Evolutionary conservation across 2,888 invertebrate genomes (phyloP).

Genomic region (Nephrotoma flavescens): DNA sequence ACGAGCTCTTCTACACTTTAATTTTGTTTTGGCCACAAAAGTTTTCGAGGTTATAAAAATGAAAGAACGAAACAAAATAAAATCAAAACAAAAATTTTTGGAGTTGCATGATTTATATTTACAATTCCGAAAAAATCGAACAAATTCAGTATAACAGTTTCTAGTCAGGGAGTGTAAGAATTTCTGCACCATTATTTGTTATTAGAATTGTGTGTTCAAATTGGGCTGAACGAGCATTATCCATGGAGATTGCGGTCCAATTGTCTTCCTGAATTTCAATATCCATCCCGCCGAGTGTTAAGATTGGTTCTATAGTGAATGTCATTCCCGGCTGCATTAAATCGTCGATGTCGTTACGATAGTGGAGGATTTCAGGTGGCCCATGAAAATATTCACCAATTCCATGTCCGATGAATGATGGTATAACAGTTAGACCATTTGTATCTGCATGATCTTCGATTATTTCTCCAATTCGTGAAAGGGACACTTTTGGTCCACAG

Average conservation of each 20-base stretch:
- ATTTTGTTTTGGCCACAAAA: constrained; percentile 5
- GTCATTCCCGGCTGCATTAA: constrained; percentile 79
- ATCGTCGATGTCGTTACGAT: constrained; percentile 51
- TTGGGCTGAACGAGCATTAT: constrained; percentile 73
- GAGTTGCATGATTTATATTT: background rate
- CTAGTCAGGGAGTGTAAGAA: constrained; percentile 45
- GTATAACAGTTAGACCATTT: constrained; percentile 52
- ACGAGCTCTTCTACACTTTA: background rate
- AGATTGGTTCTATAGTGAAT: constrained; percentile 85
- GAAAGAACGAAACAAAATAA: background rate
- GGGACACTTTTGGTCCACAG: constrained; percentile 45
- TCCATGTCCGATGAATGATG: constrained; percentile 80
- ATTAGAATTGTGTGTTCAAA: constrained; percentile 84
- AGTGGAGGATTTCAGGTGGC: constrained; percentile 78
- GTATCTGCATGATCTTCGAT: constrained; percentile 49
- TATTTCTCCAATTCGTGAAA: constrained; percentile 44
- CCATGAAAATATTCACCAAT: constrained; percentile 88
- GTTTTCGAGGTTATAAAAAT: background rate
- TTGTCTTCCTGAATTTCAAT: constrained; percentile 65
- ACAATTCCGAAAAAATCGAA: background rate
- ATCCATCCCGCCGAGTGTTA: constrained; percentile 57
- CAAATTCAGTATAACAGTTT: background rate
- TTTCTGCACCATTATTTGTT: constrained; percentile 58
- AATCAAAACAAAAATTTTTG: background rate
- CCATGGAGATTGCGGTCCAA: constrained; percentile 82